Percentiles rank a stretch among this genome's conserved stretches.
Evolutionary conservation across 2,113 vertebrate genomes (phyloP).

Genomic region (Catharus bicknelli): DNA sequence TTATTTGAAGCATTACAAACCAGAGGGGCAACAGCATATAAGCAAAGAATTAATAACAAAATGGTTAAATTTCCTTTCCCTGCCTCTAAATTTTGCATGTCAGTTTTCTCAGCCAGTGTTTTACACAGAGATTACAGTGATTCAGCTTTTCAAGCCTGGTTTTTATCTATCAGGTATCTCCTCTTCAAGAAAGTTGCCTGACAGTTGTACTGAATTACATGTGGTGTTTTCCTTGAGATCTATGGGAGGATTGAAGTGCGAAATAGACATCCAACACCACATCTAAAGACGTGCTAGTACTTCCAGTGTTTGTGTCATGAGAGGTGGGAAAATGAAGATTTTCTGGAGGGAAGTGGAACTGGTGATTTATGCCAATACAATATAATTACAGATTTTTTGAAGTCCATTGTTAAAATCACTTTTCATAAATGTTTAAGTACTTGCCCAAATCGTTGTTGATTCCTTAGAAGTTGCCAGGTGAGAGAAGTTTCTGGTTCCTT

Average conservation of each 20-base stretch:
- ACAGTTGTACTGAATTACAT: not conserved
- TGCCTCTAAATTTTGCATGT: not conserved
- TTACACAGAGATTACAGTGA: not conserved
- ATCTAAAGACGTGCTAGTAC: accelerated
- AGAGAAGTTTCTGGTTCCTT: not conserved
- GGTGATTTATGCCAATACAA: not conserved
- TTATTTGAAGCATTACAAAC: not conserved
- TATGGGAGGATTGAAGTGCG: not conserved
- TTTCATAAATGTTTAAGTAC: not conserved
- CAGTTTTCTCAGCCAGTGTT: not conserved
- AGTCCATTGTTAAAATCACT: not conserved
- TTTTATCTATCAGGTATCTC: not conserved
- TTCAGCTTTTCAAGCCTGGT: not conserved
- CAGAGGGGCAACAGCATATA: not conserved
- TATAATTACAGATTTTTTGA: not conserved
- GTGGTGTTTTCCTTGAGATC: not conserved
- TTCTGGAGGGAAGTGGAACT: not conserved
- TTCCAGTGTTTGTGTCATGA: not conserved
- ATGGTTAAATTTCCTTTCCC: not conserved
- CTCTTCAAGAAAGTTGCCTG: not conserved
- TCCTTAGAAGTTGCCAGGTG: not conserved
- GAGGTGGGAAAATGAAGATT: not conserved
- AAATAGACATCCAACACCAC: not conserved
- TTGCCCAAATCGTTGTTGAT: not conserved
- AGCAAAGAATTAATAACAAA: not conserved